These are phyloP conservation scores for Tenthredo livida DNA, from an alignment of 2,888 invertebrate genomes.

Conservation along the genomic window DNA sequence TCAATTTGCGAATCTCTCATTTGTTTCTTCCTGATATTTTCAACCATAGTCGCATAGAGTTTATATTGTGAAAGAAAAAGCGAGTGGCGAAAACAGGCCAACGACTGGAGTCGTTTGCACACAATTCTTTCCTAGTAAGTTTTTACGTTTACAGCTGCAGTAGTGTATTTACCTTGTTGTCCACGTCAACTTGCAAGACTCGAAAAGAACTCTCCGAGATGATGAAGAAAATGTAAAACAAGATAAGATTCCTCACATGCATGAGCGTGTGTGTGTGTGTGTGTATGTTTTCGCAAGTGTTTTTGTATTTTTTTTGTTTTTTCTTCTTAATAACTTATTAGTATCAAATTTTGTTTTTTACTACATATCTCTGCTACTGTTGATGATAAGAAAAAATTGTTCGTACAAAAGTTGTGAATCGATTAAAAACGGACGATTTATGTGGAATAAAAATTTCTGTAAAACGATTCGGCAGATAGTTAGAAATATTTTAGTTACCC, in stretches of 20 bases:
- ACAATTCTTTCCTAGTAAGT: not conserved
- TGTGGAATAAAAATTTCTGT: not conserved
- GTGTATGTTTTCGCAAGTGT: no score
- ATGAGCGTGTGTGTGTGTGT: no score
- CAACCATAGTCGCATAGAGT: not conserved
- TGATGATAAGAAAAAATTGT: no score
- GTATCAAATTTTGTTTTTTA: not conserved
- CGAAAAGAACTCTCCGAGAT: not conserved
- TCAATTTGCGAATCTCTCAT: no score
- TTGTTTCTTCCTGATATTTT: no score
- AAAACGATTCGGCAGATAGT: not conserved
- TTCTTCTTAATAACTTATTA: no score
- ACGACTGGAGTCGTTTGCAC: slow-evolving; percentile 23
- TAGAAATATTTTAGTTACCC: not conserved
- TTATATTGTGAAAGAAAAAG: not conserved
- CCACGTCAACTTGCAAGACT: slow-evolving; percentile 22
- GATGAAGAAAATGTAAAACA: not conserved
- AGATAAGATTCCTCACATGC: no score
- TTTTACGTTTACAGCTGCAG: not conserved
- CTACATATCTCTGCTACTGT: not conserved
- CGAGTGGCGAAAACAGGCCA: slow-evolving; percentile 8
- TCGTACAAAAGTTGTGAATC: not conserved
- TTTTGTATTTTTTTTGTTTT: no score
- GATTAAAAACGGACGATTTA: not conserved
- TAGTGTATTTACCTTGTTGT: slow-evolving; percentile 7